Base-by-base conservation (phyloP, 1,140 invertebrate genomes). In the Xylocopa sonorina region DNA sequence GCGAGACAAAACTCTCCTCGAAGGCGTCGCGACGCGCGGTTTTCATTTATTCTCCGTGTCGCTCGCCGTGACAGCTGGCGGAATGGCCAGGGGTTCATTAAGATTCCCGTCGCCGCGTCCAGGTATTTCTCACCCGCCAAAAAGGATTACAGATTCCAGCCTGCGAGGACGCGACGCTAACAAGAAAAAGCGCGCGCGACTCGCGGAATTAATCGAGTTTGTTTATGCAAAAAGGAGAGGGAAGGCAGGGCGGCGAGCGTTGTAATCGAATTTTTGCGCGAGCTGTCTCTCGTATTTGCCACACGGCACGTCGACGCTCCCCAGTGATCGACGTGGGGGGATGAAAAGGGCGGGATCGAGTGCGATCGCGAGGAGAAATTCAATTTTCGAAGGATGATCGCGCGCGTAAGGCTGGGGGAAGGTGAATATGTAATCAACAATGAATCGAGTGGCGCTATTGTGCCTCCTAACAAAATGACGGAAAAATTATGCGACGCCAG, bases 381-480 rank as follows among this genome's bases (percentile, higher is more conserved):
- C 10, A 32, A 78, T 60, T 71, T 67, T 71, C 43, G n/a, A 16
- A 74, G 46, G 29, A n/a, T 3, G 0, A 41, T 12, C 18, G 18
- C 14, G 50, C 3, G 7, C 5, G 6, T 14, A 2, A 32, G 21
- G 10, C n/a, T n/a, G 12, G 34, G 14, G 48, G 7, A 51, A 21
- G 32, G 10, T 74, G 71, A 74, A 74, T 74, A 27, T 74, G 57
- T 74, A 74, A 74, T 74, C 71, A 74, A 74, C 58, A 62, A 74
- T 63, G 58, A 74, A 58, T 57, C 12, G 46, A 34, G 43, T 32
- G 27, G 18, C 43, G 2, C 12, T 10, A 71, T 71, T 71, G 38
- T 58, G 46, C 21, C n/a, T n/a, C 4, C 10, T 27, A 7, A 27
- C 18, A 38, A 32, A 73, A 73, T 6, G 32, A n/a, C 3, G 18